Conservation (phyloP, 2,797 vertebrate species). For the Syndactyla subalaris region DNA sequence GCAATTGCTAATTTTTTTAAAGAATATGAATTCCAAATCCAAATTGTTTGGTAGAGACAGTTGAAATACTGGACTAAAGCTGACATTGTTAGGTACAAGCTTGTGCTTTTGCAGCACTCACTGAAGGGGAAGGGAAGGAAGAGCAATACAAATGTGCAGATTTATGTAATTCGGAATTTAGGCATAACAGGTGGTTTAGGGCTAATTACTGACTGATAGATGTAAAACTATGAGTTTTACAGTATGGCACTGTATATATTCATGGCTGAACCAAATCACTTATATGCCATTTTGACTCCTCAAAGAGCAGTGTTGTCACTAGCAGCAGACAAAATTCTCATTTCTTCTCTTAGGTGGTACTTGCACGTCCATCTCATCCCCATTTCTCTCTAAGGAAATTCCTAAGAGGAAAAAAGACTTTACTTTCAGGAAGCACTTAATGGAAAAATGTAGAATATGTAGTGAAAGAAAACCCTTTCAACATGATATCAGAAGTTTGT, state of each 20-base stretch:
- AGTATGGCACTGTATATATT: not conserved
- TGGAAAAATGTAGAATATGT: rapidly evolving
- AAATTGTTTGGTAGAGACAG: not conserved
- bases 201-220: not conserved
- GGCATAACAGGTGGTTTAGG: not conserved
- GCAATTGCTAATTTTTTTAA: not conserved
- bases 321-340: not conserved
- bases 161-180: not conserved
- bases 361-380: not conserved
- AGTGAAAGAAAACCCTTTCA: not conserved
- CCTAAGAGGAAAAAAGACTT: not conserved
- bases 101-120: not conserved
- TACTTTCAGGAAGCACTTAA: not conserved
- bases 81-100: not conserved
- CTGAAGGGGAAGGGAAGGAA: not conserved
- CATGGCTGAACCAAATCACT: not conserved
- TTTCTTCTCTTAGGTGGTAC: not conserved
- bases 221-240: not conserved
- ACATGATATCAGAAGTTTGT: not conserved
- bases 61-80: not conserved
- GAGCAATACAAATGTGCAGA: not conserved
- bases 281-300: not conserved
- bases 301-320: not conserved
- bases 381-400: not conserved
- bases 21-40: not conserved